These are phyloP conservation scores for Xiphophorus hellerii DNA, from an alignment of 2,113 vertebrate genomes.

Conservation along the genomic window DNA sequence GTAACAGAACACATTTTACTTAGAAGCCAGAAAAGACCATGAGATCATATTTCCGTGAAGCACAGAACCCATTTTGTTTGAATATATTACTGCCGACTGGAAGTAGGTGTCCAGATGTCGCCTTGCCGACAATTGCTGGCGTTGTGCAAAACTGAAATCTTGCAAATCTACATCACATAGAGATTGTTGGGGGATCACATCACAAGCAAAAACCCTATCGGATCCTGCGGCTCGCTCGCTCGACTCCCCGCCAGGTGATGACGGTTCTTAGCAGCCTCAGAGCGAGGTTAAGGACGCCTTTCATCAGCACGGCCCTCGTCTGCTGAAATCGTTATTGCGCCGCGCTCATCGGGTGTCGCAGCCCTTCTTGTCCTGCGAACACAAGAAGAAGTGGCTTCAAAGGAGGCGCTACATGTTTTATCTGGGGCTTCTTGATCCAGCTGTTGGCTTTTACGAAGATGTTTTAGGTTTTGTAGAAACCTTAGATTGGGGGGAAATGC, in stretches of 20 bases:
- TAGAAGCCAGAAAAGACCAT: background rate
- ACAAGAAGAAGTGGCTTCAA: slow-evolving; percentile 20
- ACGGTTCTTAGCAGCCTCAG: slow-evolving; percentile 50
- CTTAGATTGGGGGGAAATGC: no score
- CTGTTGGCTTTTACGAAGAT: no score
- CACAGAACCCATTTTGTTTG: slow-evolving; percentile 5
- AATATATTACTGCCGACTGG: slow-evolving; percentile 20
- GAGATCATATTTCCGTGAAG: slow-evolving; percentile 13
- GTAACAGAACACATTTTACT: no score
- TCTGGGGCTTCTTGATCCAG: no score
- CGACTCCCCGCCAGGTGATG: slow-evolving; percentile 44
- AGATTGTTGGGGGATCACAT: background rate
- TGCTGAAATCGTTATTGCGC: slow-evolving; percentile 55
- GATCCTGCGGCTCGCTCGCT: slow-evolving; percentile 12
- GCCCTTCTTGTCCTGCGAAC: slow-evolving; percentile 17
- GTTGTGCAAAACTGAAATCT: background rate
- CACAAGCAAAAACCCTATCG: background rate
- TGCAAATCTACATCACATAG: background rate
- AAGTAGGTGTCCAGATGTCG: slow-evolving; percentile 54
- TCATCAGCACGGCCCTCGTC: slow-evolving; percentile 63
- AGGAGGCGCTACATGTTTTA: slow-evolving; percentile 7
- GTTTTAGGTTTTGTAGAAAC: no score
- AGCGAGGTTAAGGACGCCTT: slow-evolving; percentile 63
- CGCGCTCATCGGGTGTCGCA: slow-evolving; percentile 29
- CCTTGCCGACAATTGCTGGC: slow-evolving; percentile 68